These are phyloP conservation scores for Lepisosteus osseus DNA, from an alignment of 2,113 vertebrate genomes.

Conservation along the genomic window DNA sequence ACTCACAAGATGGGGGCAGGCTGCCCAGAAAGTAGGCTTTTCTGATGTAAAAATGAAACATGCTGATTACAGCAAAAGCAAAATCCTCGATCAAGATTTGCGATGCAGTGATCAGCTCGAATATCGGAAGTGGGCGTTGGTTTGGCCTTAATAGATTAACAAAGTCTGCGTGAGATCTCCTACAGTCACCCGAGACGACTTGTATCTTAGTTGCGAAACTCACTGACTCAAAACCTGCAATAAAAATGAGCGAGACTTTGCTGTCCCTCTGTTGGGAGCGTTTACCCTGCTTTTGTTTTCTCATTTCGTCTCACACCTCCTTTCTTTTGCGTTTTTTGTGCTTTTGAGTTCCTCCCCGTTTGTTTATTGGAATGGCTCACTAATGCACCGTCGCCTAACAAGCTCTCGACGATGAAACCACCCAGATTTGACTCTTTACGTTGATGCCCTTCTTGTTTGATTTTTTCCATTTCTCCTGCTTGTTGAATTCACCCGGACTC, in stretches of 20 bases:
- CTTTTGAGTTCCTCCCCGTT: not conserved
- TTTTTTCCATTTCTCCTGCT: constrained; percentile 36
- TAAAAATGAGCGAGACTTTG: constrained; percentile 27
- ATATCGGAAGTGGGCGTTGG: too few relatives aligned
- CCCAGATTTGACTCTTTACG: constrained; percentile 43
- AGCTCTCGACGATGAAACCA: constrained; percentile 31
- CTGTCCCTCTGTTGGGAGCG: constrained; percentile 4
- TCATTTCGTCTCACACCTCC: not conserved
- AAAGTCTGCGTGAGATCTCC: too few relatives aligned
- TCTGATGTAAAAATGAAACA: too few relatives aligned
- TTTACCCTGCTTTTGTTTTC: constrained; percentile 18
- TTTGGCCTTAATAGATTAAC: too few relatives aligned
- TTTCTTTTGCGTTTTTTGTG: constrained; percentile 27
- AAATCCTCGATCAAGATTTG: too few relatives aligned
- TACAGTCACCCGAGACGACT: too few relatives aligned
- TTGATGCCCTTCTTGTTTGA: constrained; percentile 24
- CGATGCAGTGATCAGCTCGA: too few relatives aligned
- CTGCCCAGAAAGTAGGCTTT: too few relatives aligned
- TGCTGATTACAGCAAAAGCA: too few relatives aligned
- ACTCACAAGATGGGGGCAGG: too few relatives aligned
- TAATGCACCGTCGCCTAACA: constrained; percentile 39
- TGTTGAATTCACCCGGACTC: constrained; percentile 59
- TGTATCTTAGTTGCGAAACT: too few relatives aligned
- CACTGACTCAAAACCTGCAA: not conserved
- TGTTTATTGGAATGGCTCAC: constrained; percentile 23